Evolutionary conservation across 2,113 vertebrate genomes (phyloP).

Genomic region (Bungarus multicinctus): DNA sequence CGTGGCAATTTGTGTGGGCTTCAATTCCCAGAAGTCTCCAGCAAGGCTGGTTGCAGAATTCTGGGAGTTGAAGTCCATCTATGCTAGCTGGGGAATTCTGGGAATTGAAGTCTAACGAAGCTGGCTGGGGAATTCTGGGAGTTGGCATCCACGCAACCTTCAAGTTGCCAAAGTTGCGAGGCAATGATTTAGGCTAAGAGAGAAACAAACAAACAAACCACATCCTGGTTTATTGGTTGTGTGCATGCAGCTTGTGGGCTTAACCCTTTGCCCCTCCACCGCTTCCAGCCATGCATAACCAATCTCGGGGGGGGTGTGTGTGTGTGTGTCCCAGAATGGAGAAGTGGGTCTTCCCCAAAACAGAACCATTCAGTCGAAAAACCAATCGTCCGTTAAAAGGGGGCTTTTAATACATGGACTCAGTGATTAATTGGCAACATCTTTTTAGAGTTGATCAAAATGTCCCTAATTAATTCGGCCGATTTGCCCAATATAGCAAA

Average conservation of each 20-base stretch:
- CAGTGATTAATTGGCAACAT: background rate
- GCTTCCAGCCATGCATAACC: background rate
- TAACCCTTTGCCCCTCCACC: background rate
- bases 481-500: background rate
- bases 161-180: background rate
- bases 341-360: background rate
- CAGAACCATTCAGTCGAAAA: background rate
- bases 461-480: background rate
- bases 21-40: background rate
- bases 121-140: background rate
- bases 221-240: background rate
- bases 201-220: background rate
- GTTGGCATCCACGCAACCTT: background rate
- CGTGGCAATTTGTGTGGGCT: background rate
- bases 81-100: too few relatives aligned
- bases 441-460: background rate
- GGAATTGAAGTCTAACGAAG: too few relatives aligned
- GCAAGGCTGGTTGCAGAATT: background rate
- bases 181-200: background rate
- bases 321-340: background rate
- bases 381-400: background rate
- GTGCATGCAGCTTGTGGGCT: background rate
- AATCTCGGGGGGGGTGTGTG: background rate
- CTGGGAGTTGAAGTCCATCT: too few relatives aligned
- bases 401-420: background rate